Percentiles rank a stretch among this genome's conserved stretches.
These are phyloP conservation scores for Dolichomitus sp. DNA, from an alignment of 2,888 invertebrate species.

Conservation along the genomic window DNA sequence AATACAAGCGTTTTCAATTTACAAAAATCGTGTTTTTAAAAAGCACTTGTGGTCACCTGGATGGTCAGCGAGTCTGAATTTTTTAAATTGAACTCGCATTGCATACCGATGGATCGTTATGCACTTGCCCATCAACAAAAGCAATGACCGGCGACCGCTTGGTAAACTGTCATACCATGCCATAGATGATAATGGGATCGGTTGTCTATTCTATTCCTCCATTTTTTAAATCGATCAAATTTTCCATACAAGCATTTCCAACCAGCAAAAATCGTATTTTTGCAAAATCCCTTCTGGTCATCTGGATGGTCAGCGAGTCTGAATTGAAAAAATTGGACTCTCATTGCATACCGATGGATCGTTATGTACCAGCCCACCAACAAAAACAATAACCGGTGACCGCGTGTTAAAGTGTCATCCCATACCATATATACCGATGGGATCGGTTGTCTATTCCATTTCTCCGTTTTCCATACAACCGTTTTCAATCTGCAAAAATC, in stretches of 20 bases:
- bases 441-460: background rate
- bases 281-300: background rate
- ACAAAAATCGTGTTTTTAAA: background rate
- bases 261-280: background rate
- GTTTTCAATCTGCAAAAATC: background rate
- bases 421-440: too few species aligned
- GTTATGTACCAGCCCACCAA: too few species aligned
- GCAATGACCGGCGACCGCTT: too few species aligned
- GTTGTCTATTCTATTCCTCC: background rate
- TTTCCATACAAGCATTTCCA: background rate
- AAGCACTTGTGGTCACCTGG: background rate
- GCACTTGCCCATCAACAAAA: too few species aligned
- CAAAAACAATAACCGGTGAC: too few species aligned
- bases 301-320: background rate
- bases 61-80: background rate
- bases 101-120: too few species aligned
- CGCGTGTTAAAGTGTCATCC: too few species aligned
- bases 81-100: too few species aligned
- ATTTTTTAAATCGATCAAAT: background rate
- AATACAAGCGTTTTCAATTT: background rate
- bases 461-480: background rate
- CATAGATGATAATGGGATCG: background rate
- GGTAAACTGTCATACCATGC: too few species aligned
- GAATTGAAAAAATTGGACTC: background rate
- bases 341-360: too few species aligned